Conservation (phyloP, 2,888 invertebrate genomes). For the Scotopteryx bipunctaria region DNA sequence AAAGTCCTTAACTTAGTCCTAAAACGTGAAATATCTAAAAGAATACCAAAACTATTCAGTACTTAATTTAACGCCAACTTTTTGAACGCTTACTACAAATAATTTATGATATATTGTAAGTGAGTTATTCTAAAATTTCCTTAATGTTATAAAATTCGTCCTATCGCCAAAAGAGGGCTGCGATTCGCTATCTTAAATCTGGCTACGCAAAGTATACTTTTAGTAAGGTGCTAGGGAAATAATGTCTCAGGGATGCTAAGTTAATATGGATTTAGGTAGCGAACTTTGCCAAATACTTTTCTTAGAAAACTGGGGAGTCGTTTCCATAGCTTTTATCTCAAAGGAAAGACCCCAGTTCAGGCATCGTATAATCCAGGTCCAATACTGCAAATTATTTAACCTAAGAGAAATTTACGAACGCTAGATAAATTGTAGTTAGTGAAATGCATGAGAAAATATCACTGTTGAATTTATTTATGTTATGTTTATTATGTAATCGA, state of each 20-base stretch:
- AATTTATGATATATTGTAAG: conserved; percentile 56
- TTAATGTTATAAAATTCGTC: conserved; percentile 65
- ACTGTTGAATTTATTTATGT: conserved; percentile 54
- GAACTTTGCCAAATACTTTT: conserved; percentile 36
- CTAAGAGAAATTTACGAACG: conserved; percentile 62
- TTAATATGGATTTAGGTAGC: conserved; percentile 44
- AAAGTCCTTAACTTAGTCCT: conserved; percentile 69
- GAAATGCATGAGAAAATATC: conserved; percentile 57
- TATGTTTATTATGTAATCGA: conserved; percentile 65
- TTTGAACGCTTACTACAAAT: conserved; percentile 61
- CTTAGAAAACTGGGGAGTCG: conserved; percentile 28
- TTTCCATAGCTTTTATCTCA: conserved; percentile 32
- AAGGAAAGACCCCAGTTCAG: conserved; percentile 25
- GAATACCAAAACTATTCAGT: conserved; percentile 75
- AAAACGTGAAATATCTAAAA: conserved; percentile 58
- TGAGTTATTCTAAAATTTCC: conserved; percentile 55
- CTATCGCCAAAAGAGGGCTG: conserved; percentile 41
- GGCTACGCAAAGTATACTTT: conserved; percentile 42
- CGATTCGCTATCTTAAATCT: conserved; percentile 42
- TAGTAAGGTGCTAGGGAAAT: conserved; percentile 51
- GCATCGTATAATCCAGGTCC: conserved; percentile 34
- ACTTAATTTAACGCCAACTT: conserved; percentile 74
- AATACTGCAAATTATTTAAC: conserved; percentile 42
- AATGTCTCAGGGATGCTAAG: conserved; percentile 30
- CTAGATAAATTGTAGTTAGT: conserved; percentile 68